Conservation (phyloP, 2,113 vertebrate genomes). For the Setophaga petechia region DNA sequence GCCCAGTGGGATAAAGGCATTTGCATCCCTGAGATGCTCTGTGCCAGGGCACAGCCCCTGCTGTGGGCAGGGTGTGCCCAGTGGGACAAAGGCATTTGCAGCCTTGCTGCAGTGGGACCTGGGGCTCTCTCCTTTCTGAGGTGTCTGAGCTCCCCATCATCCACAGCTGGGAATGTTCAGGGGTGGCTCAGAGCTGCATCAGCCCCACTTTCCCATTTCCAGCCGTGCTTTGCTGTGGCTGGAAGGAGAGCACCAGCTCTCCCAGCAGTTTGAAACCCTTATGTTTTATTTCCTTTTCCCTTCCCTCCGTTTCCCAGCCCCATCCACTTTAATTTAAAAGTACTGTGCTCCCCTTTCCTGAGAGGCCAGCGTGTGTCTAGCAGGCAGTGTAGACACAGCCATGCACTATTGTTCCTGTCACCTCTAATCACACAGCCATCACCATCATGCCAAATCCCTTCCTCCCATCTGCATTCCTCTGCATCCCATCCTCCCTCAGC, state of each 20-base stretch:
- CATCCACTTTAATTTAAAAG: background rate
- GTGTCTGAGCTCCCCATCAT: background rate
- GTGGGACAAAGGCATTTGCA: background rate
- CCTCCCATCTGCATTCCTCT: background rate
- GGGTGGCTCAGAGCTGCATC: background rate
- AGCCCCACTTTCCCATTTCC: background rate
- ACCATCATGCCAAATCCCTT: background rate
- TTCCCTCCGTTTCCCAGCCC: background rate
- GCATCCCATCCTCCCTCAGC: background rate
- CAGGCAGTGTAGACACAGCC: background rate
- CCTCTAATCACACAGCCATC: background rate
- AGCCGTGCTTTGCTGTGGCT: background rate
- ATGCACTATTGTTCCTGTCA: background rate
- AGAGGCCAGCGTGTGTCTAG: background rate
- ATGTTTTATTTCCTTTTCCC: background rate
- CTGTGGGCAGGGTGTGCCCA: too few relatives aligned
- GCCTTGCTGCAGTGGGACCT: background rate
- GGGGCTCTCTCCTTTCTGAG: background rate
- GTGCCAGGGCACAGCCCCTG: background rate
- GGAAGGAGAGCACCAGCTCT: background rate
- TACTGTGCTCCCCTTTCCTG: background rate
- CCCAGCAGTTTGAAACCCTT: background rate
- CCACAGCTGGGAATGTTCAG: background rate
- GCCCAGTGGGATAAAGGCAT: too few relatives aligned
- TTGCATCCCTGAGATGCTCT: too few relatives aligned